Evolutionary conservation across 2,888 invertebrate genomes (phyloP), one percentile per base, ranked within the genome.

Genomic region (Phengaris arion): DNA sequence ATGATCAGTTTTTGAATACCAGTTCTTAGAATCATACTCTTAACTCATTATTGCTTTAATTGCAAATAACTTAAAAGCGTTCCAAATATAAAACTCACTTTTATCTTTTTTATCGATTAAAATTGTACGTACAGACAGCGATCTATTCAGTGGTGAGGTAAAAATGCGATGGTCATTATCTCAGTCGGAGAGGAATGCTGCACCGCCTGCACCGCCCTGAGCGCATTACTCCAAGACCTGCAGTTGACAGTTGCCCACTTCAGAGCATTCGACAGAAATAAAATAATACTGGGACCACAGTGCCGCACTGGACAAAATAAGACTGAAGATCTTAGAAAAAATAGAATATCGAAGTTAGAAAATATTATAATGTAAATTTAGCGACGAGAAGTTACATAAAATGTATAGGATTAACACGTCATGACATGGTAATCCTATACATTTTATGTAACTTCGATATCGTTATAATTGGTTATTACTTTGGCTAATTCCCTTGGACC

Each of bases 81-180:
- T 52, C 13, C 9, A 69, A 48, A 69, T 9, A 48, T 48, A 2
- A 5, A 5, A 54, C 35, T 35, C 7, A n/a, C 12, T 52, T 52
- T 22, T 51, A 51, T 9, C 22, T 35, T 72, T 52, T 72, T 35
- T 35, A 54, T 52, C 35, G 51, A 12, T 72, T 54, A 22, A 54
- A 72, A 72, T 72, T 72, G 35, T 52, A 54, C 8, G 35, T 52
- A 35, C 13, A 35, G 52, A 35, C 13, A 35, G 52, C 12, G 72
- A 72, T 52, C 35, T 52, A 70, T 70, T 70, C 70, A 70, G 45
- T 6, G 51, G 52, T 72, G 54, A 35, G 52, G 13, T 72, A 72
- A 72, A 72, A 72, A 52, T 72, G 72, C 72, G 72, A 13, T 52
- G 51, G 52, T 52, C 13, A 54, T 72, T 72, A 52, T 72, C 54